These are phyloP conservation scores for Mylabris phalerata DNA, from an alignment of 1,140 invertebrate genomes.

Conservation along the genomic window DNA sequence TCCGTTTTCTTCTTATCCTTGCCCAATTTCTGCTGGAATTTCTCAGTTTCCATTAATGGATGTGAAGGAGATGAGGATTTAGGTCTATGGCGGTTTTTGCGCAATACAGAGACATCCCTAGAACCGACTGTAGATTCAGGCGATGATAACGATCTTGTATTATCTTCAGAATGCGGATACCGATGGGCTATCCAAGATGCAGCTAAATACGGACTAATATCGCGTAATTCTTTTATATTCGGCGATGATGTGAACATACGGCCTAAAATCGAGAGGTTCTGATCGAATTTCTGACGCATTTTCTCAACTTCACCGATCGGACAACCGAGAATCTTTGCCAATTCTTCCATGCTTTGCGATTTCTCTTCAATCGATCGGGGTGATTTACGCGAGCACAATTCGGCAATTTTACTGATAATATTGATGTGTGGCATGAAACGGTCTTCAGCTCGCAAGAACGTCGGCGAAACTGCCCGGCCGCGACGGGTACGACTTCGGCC, in stretches of 20 bases:
- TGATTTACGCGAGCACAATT: constrained; percentile 43
- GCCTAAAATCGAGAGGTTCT: constrained; percentile 58
- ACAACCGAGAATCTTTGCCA: constrained; percentile 40
- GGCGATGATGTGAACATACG: constrained; percentile 77
- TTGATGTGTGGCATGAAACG: constrained; percentile 81
- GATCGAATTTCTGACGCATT: constrained; percentile 63
- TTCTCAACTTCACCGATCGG: constrained; percentile 60
- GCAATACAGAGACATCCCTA: constrained; percentile 32
- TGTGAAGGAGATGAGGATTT: constrained; percentile 43
- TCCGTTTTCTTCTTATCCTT: constrained; percentile 61
- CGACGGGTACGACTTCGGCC: constrained; percentile 47
- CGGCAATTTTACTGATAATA: constrained; percentile 75
- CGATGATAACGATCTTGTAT: constrained; percentile 54
- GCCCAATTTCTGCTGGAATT: constrained; percentile 45
- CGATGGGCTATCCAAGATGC: constrained; percentile 71
- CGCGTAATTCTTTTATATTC: constrained; percentile 66
- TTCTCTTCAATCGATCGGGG: constrained; percentile 30
- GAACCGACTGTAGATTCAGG: constrained; percentile 43
- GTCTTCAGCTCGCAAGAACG: constrained; percentile 58
- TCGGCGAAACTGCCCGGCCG: constrained; percentile 48
- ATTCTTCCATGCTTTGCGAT: constrained; percentile 40
- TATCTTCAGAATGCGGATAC: constrained; percentile 59
- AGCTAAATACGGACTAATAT: constrained; percentile 68
- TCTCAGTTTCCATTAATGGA: constrained; percentile 23
- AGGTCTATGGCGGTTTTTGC: constrained; percentile 34